These are phyloP conservation scores for Piprites chloris DNA, from an alignment of 2,113 vertebrate species.

Conservation along the genomic window DNA sequence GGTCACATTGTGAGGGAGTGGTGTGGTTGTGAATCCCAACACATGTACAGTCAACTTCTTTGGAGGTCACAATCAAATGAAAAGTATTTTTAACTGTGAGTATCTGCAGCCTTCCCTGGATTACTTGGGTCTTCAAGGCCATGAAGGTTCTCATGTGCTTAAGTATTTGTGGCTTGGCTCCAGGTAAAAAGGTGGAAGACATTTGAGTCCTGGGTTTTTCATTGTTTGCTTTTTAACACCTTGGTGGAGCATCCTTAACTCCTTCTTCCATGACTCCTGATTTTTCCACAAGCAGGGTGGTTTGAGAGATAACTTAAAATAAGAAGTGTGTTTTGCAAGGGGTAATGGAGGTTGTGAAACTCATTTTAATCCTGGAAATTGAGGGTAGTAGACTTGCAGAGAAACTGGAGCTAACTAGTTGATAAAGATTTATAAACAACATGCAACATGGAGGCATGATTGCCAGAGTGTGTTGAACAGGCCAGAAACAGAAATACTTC, in stretches of 20 bases:
- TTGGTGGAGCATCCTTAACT: neutral
- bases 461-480: neutral
- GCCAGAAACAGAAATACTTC: neutral
- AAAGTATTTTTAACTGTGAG: neutral
- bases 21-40: accelerated
- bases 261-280: neutral
- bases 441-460: neutral
- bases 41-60: accelerated
- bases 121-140: neutral
- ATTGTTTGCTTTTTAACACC: neutral
- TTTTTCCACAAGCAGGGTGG: neutral
- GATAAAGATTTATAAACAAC: neutral
- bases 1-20: accelerated
- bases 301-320: neutral
- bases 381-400: neutral
- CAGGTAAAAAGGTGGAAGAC: neutral
- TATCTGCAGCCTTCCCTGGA: neutral
- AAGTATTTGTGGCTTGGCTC: neutral
- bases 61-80: accelerated
- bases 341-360: neutral
- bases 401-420: neutral
- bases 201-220: neutral
- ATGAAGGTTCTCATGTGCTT: neutral
- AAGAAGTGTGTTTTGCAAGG: neutral
- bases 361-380: neutral